Conservation (phyloP, 2,797 vertebrate species). For the Hirundo rustica region DNA sequence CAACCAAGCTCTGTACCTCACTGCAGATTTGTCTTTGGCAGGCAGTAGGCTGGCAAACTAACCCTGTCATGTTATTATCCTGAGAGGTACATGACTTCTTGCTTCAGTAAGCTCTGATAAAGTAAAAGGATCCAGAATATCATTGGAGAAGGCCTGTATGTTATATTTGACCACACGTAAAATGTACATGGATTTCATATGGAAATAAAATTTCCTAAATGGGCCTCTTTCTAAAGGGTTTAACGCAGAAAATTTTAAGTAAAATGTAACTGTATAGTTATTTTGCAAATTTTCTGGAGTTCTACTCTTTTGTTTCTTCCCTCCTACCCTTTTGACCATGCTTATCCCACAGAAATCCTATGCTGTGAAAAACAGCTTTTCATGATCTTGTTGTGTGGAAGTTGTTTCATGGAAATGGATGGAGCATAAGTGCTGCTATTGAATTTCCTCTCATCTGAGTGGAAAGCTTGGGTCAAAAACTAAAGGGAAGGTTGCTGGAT, state of each 20-base stretch:
- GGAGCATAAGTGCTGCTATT: background rate
- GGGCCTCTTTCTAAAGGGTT: background rate
- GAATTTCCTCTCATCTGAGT: background rate
- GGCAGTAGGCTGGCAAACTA: background rate
- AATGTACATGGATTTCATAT: background rate
- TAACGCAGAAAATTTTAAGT: background rate
- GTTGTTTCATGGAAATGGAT: background rate
- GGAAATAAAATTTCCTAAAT: background rate
- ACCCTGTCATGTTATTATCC: background rate
- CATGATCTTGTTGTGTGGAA: background rate
- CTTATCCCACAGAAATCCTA: background rate
- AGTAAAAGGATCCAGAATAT: background rate
- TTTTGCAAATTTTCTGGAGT: background rate
- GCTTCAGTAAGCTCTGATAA: background rate
- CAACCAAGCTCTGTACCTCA: background rate
- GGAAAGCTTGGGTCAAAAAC: background rate
- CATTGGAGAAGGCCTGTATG: background rate
- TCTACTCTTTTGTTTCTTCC: background rate
- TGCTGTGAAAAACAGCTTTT: background rate
- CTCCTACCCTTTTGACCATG: background rate
- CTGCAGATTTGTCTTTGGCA: background rate
- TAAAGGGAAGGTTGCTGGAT: background rate
- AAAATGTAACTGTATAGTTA: background rate
- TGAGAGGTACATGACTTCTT: background rate
- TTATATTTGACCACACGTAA: background rate